phyloP scores from a whole-genome alignment of 2,113 vertebrate genomes.

The Silurus asotus region DNA sequence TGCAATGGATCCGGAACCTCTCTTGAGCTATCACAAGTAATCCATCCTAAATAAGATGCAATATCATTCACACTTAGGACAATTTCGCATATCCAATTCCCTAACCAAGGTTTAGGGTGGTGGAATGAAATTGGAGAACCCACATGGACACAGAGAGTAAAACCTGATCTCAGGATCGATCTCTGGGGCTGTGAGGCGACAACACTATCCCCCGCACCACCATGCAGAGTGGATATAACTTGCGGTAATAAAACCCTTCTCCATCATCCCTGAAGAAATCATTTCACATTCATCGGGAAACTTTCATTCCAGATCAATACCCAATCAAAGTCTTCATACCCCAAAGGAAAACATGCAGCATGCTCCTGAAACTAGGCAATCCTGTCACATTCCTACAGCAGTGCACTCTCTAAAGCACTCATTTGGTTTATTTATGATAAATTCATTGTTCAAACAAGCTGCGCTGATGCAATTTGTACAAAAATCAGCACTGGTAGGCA shows the following conservation, averaged over 20 bases:
- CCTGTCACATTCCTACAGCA: neutral
- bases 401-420: slow-evolving; percentile 1
- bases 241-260: neutral
- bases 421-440: slow-evolving; percentile 46
- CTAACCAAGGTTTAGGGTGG: neutral
- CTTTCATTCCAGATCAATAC: slow-evolving; percentile 66
- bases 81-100: neutral
- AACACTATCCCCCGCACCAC: neutral
- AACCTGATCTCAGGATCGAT: neutral
- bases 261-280: slow-evolving; percentile 5
- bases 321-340: slow-evolving; percentile 62
- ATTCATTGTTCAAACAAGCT: slow-evolving; percentile 40
- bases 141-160: neutral
- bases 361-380: slow-evolving; percentile 16
- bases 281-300: slow-evolving; percentile 10
- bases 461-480: slow-evolving; percentile 24
- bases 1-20: neutral
- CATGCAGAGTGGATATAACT: neutral
- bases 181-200: neutral
- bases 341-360: slow-evolving; percentile 49
- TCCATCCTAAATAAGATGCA: too few relatives aligned
- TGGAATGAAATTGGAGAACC: neutral
- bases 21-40: neutral
- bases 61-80: neutral
- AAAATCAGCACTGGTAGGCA: slow-evolving; percentile 19